Evolutionary conservation across 2,113 vertebrate genomes (phyloP).

Genomic region (Myotis davidii): DNA sequence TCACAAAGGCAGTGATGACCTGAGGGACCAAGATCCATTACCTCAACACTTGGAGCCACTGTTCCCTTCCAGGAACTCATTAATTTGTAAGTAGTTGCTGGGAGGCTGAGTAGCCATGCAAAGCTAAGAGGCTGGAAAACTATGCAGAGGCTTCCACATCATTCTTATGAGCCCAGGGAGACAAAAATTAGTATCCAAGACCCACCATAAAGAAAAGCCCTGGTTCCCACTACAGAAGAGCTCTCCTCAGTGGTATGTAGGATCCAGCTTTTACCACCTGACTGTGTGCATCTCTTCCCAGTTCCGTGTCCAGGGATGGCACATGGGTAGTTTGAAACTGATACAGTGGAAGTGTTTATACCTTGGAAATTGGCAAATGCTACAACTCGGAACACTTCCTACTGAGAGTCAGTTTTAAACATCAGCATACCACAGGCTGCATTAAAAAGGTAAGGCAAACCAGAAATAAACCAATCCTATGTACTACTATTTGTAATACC

Average conservation of each 20-base stretch:
- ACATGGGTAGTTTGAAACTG: not conserved
- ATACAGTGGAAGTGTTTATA: not conserved
- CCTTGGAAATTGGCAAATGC: not conserved
- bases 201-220: not conserved
- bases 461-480: not conserved
- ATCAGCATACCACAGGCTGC: not conserved
- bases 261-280: not conserved
- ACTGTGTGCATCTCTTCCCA: not conserved
- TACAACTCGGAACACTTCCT: not conserved
- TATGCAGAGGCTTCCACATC: accelerated
- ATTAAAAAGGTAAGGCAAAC: not conserved
- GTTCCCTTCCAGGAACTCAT: not conserved
- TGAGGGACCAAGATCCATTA: not conserved
- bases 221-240: not conserved
- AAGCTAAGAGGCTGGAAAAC: not conserved
- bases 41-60: not conserved
- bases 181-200: not conserved
- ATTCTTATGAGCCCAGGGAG: not conserved
- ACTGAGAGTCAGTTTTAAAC: not conserved
- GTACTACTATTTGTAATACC: no score
- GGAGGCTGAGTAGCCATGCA: not conserved
- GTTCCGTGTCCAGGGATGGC: not conserved
- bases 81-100: not conserved
- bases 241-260: accelerated
- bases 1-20: not conserved